Percentiles rank a stretch among this genome's conserved stretches.
Conservation (phyloP, 2,797 vertebrate genomes). For the Botia almorhae region DNA sequence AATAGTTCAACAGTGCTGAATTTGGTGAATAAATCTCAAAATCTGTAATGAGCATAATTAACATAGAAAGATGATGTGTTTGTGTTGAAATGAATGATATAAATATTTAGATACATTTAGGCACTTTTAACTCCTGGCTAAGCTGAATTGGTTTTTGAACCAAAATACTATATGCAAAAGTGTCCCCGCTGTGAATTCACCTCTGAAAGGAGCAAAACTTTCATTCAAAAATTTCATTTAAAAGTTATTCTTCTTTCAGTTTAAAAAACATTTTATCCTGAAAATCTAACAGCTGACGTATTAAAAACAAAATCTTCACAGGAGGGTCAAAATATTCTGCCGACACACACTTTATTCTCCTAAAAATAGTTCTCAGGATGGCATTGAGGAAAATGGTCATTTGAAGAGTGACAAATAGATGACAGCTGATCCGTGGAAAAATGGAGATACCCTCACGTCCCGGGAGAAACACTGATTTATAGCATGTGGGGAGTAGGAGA, state of each 20-base stretch:
- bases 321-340: conserved; percentile 3
- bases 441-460: too few relatives aligned
- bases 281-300: conserved; percentile 34
- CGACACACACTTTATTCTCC: conserved; percentile 2
- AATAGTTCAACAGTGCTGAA: too few relatives aligned
- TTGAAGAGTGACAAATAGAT: conserved; percentile 9
- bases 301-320: not conserved
- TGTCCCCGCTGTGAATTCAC: not conserved
- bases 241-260: conserved; percentile 3
- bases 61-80: too few relatives aligned
- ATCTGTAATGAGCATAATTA: too few relatives aligned
- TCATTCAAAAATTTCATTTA: not conserved
- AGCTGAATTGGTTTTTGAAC: too few relatives aligned
- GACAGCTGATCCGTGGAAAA: conserved; percentile 42
- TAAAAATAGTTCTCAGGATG: not conserved
- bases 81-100: too few relatives aligned
- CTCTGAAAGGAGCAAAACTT: not conserved
- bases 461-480: too few relatives aligned
- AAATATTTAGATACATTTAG: too few relatives aligned
- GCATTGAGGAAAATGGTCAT: conserved; percentile 26
- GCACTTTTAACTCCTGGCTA: too few relatives aligned
- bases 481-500: too few relatives aligned
- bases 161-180: too few relatives aligned
- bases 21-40: too few relatives aligned
- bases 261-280: conserved; percentile 1